A percentile compares a stretch with the other conserved stretches of the same genome.
Conservation (phyloP, 2,797 vertebrate genomes). For the Melanotaenia boesemani region DNA sequence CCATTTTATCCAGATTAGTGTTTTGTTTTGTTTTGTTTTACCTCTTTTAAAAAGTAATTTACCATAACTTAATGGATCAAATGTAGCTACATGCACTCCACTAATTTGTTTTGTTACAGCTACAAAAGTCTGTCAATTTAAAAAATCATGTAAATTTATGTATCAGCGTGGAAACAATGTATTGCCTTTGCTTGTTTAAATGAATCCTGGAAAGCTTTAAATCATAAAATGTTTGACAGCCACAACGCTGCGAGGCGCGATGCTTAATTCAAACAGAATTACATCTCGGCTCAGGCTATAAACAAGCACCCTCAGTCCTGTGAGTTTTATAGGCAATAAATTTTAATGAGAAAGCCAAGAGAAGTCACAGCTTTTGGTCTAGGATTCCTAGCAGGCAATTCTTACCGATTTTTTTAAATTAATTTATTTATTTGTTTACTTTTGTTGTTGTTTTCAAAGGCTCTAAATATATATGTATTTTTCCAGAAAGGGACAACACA, state of each 20-base stretch:
- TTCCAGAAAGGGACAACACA: not conserved
- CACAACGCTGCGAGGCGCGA: constrained; percentile 18
- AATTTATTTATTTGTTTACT: constrained; percentile 47
- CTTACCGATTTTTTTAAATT: constrained; percentile 73
- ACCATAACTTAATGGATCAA: not conserved
- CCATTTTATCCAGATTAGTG: constrained; percentile 2
- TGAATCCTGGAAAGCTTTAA: constrained; percentile 15
- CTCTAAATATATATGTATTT: not conserved
- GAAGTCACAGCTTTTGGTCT: constrained; percentile 91
- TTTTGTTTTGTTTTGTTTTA: not conserved
- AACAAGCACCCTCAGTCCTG: constrained; percentile 75
- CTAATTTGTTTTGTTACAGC: not conserved
- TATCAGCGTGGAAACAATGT: not conserved
- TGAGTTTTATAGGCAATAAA: constrained; percentile 86
- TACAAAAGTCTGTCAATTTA: not conserved
- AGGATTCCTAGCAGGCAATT: constrained; percentile 83
- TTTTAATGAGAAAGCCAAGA: constrained; percentile 94
- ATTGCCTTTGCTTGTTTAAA: constrained; percentile 2
- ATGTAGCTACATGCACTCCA: not conserved
- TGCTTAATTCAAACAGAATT: constrained; percentile 53
- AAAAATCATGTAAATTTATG: constrained; percentile 11
- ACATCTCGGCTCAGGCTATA: constrained; percentile 53
- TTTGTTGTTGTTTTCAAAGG: constrained; percentile 32
- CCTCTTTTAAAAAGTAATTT: not conserved
- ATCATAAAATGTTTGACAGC: constrained; percentile 25